Evolutionary conservation across 1,140 invertebrate species (phyloP), one percentile per base, ranked within the genome.

Genomic region (Zophobas morio): DNA sequence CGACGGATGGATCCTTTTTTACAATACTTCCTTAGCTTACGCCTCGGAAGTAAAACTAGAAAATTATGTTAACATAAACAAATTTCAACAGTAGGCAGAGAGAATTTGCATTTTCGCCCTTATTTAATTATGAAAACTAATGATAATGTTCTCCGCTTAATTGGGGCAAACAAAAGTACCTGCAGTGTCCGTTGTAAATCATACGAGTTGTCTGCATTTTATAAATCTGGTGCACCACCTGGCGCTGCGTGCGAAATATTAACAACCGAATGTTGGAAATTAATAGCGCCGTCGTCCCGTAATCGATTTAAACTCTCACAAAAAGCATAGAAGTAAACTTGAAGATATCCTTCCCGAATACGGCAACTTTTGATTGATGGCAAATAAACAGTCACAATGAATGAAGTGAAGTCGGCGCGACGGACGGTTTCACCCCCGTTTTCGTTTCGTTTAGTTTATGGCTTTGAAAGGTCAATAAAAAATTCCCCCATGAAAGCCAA

Each of bases 341-440:
- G 1, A n/a, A 47, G 60, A 66, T 40, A 8, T 37, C 60, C 20
- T 66, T 42, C 39, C 35, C 6, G 36, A 66, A 37, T 42, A 66
- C n/a, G 4, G 39, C 60, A 46, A 66, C 60, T 66, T 66, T 66
- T 66, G 60, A 66, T 66, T 66, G 60, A 66, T 66, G 39, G 60
- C 39, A 66, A 66, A 66, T 66, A 66, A 66, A 66, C 60, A 66
- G 60, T 66, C 37, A 32, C 60, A 42, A 40, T 66, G 60, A 36
- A 42, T 46, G 60, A 66, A 66, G 60, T 66, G 37, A 20, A 20
- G 20, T 20, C 20, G 20, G 20, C 20, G 20, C 20, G 20, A 20
- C 20, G 20, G 39, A 66, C 60, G 39, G 60, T 36, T 66, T 60
- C 33, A 66, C 60, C 60, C 60, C 39, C 39, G 39, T 66, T 66